Evolutionary conservation across 1,140 invertebrate species (phyloP), one percentile per base, ranked within the genome.

Genomic region (Mizuhopecten yessoensis): DNA sequence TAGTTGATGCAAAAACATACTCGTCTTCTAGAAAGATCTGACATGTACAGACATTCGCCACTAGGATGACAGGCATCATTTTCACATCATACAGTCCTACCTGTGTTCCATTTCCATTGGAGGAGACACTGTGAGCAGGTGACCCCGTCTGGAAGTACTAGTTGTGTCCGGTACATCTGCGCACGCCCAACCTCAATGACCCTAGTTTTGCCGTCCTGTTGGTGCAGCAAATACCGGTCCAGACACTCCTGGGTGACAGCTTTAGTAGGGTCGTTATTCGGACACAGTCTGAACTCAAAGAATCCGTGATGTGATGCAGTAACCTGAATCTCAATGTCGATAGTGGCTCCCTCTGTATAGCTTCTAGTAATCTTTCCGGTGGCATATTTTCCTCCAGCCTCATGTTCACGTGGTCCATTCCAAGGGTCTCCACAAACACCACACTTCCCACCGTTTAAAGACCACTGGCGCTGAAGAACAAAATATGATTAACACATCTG

Each of bases 21-120:
- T n/a, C n/a, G n/a, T n/a, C n/a, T n/a, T n/a, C n/a, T n/a, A n/a
- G n/a, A n/a, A n/a, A n/a, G n/a, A n/a, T n/a, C n/a, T n/a, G n/a
- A n/a, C n/a, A n/a, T n/a, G n/a, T n/a, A n/a, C n/a, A n/a, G n/a
- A n/a, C n/a, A n/a, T n/a, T n/a, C n/a, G n/a, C n/a, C n/a, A n/a
- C n/a, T n/a, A n/a, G n/a, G n/a, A n/a, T n/a, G n/a, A n/a, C n/a
- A n/a, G n/a, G n/a, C n/a, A n/a, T n/a, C n/a, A n/a, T n/a, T n/a
- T n/a, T n/a, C n/a, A n/a, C n/a, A n/a, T 39, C 36, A 39, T 7
- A 39, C 36, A 39, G 13, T 7, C 57, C 23, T 75, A 98, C 98
- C 98, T 93, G 98, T 98, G 91, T 98, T 98, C 95, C 99, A 99
- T 89, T 97, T 98, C 98, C 98, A 99, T 95, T 98, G 98, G 0